These are phyloP conservation scores for Channa striata DNA, from an alignment of 2,797 vertebrate species.

Conservation along the genomic window DNA sequence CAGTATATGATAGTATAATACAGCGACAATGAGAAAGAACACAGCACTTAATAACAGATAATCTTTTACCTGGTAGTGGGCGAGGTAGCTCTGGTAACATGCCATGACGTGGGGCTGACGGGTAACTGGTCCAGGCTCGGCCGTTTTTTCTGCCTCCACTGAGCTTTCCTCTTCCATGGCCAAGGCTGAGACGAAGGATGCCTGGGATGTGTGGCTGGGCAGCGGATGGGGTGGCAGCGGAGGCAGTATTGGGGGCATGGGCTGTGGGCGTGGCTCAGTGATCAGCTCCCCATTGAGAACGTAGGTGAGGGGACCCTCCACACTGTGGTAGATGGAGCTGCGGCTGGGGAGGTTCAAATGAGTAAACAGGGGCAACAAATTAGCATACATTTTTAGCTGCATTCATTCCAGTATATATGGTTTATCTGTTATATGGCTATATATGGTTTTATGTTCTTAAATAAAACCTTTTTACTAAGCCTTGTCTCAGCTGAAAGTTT, in stretches of 20 bases:
- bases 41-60: neutral
- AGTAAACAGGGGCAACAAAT: too few relatives aligned
- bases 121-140: slow-evolving; percentile 88
- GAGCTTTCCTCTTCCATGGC: slow-evolving; percentile 94
- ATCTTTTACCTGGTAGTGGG: slow-evolving; percentile 86
- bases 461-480: neutral
- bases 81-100: slow-evolving; percentile 95
- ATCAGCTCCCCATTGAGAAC: slow-evolving; percentile 87
- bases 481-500: slow-evolving; percentile 16
- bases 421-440: too few relatives aligned
- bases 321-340: slow-evolving; percentile 96
- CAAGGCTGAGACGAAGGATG: slow-evolving; percentile 96
- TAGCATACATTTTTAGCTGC: neutral
- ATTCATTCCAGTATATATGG: neutral
- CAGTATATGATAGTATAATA: too few relatives aligned
- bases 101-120: slow-evolving; percentile 94
- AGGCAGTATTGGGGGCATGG: slow-evolving; percentile 83
- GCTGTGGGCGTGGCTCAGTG: slow-evolving; percentile 87
- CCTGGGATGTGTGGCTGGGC: slow-evolving; percentile 93
- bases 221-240: slow-evolving; percentile 85
- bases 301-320: slow-evolving; percentile 93
- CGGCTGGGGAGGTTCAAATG: slow-evolving; percentile 74
- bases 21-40: neutral
- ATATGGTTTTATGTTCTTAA: neutral
- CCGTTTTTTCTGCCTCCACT: slow-evolving; percentile 88